Percentiles rank a stretch among this genome's conserved stretches.
phyloP scores from a whole-genome alignment of 2,888 invertebrate species.

The Tillus elongatus region DNA sequence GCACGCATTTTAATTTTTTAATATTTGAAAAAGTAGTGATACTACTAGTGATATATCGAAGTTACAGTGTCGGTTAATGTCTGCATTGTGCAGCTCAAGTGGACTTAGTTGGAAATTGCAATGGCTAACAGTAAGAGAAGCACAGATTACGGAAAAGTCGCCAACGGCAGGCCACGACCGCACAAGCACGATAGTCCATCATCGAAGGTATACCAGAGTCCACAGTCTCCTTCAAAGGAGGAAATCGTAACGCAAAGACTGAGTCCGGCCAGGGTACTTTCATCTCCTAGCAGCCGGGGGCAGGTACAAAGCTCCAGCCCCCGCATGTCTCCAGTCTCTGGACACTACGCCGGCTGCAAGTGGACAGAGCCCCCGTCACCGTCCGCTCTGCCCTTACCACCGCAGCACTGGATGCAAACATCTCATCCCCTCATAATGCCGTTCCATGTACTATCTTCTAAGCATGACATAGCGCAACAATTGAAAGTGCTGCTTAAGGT shows the following conservation, averaged over 20 bases:
- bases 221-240: neutral
- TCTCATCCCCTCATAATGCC: conserved; percentile 43
- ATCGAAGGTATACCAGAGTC: conserved; percentile 12
- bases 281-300: too few species aligned
- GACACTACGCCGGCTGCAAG: conserved; percentile 57
- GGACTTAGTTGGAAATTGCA: conserved; percentile 9
- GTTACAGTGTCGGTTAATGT: conserved; percentile 9
- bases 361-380: conserved; percentile 65
- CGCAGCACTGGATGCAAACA: conserved; percentile 63
- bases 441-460: conserved; percentile 32
- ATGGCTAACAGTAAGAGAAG: conserved; percentile 35
- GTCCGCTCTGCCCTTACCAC: conserved; percentile 61
- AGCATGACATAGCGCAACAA: conserved; percentile 35
- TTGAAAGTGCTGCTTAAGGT: conserved; percentile 41
- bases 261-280: too few species aligned
- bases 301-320: too few species aligned
- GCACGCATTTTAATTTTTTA: conserved; percentile 22
- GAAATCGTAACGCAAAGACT: too few species aligned
- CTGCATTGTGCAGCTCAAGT: conserved; percentile 14
- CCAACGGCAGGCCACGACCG: conserved; percentile 18
- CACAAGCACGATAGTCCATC: conserved; percentile 17
- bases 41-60: conserved; percentile 10
- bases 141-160: conserved; percentile 26
- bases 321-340: conserved; percentile 24
- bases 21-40: conserved; percentile 16